A percentile compares a stretch with the other conserved stretches of the same genome.
phyloP scores from a whole-genome alignment of 2,113 vertebrate species.

The Trichechus manatus region DNA sequence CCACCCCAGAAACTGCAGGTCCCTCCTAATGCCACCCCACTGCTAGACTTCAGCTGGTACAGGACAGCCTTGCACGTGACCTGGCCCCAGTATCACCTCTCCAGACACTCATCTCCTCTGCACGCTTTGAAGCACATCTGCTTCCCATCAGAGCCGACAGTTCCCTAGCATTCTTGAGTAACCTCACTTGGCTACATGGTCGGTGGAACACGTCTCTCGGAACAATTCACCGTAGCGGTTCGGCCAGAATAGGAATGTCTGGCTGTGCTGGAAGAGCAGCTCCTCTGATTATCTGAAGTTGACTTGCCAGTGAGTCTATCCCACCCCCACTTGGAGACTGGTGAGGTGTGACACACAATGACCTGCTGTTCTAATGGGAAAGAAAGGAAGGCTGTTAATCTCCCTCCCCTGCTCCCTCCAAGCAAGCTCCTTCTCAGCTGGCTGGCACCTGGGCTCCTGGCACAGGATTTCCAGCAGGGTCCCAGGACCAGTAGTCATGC shows the following conservation, averaged over 20 bases:
- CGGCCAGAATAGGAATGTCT: background rate
- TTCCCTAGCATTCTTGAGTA: background rate
- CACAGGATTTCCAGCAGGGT: background rate
- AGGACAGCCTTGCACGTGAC: too few species aligned
- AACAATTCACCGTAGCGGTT: background rate
- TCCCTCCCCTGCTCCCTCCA: background rate
- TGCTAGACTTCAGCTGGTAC: fast-evolving
- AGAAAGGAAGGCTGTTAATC: background rate
- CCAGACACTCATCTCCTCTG: background rate
- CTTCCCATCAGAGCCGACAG: background rate
- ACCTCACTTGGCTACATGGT: background rate
- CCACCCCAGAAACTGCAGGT: too few species aligned
- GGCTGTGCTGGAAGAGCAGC: background rate
- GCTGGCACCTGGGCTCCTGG: background rate
- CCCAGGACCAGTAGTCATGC: background rate
- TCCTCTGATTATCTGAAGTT: background rate
- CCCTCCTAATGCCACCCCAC: background rate
- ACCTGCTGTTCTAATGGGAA: background rate
- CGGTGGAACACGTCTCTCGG: background rate
- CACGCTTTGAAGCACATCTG: background rate
- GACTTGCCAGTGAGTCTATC: background rate
- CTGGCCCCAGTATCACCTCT: background rate
- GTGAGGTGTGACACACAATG: background rate
- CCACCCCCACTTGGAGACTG: background rate
- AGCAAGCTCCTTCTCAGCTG: background rate